Conservation (phyloP, 2,797 vertebrate species). For the Petrocephalus sullivani region DNA sequence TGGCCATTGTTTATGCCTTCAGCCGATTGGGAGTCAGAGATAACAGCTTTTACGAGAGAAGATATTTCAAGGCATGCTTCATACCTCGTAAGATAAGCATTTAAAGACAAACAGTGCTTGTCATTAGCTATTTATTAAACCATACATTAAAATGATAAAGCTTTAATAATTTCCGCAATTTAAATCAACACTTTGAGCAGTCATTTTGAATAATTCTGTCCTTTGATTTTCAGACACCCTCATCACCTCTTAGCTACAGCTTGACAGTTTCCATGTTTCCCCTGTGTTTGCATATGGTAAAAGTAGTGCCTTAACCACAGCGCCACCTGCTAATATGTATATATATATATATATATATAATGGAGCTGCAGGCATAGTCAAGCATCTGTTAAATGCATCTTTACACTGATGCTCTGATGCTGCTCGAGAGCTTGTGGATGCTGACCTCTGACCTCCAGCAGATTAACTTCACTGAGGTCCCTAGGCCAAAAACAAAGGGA, state of each 20-base stretch:
- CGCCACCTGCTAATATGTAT: not conserved
- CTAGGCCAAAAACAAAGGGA: not conserved
- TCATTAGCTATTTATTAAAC: not conserved
- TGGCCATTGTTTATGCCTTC: not conserved
- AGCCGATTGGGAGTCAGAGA: not conserved
- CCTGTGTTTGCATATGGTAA: not conserved
- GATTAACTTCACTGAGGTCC: not conserved
- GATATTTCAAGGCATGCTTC: not conserved
- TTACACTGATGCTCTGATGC: not conserved
- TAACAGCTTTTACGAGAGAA: not conserved
- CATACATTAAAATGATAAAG: not conserved
- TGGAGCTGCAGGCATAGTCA: not conserved
- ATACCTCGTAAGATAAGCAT: not conserved
- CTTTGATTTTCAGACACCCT: not conserved
- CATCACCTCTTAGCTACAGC: not conserved
- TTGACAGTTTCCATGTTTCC: not conserved
- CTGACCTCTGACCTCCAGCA: slow-evolving; percentile 6
- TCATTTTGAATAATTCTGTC: not conserved
- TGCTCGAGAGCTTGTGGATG: not conserved
- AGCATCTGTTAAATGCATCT: not conserved
- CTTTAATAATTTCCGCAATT: not conserved
- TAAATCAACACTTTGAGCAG: not conserved
- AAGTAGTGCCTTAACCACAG: not conserved
- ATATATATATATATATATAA: too few species aligned
- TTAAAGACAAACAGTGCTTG: not conserved